Evolutionary conservation across 2,797 vertebrate genomes (phyloP).

Genomic region (Malacoctenus gilli): DNA sequence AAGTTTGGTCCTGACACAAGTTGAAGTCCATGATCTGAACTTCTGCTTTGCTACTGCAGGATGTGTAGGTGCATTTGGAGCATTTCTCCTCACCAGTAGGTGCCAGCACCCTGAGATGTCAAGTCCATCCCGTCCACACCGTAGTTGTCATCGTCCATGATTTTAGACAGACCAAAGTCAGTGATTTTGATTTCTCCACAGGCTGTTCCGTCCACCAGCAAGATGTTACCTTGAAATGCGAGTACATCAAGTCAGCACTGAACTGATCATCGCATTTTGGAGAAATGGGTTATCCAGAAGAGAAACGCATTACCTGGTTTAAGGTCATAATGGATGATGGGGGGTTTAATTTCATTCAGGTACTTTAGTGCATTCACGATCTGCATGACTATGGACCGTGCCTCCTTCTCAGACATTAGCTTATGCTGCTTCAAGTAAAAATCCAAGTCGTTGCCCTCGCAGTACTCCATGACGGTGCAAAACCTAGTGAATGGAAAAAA

Average conservation of each 20-base stretch:
- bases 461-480: constrained; percentile 99
- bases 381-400: constrained; percentile 99
- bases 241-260: constrained; percentile 1
- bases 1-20: too few species aligned
- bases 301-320: constrained; percentile 89
- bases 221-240: constrained; percentile 89
- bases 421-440: constrained; percentile 99
- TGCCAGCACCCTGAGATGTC: constrained; percentile 98
- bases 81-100: constrained; percentile 89
- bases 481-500: constrained; percentile 79
- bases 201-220: constrained; percentile 97
- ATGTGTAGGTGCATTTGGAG: neutral
- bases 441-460: constrained; percentile 99
- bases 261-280: neutral
- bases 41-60: too few species aligned
- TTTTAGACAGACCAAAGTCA: constrained; percentile 98
- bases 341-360: constrained; percentile 99
- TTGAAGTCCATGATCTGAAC: too few species aligned
- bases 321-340: constrained; percentile 99
- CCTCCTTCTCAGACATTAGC: constrained; percentile 99
- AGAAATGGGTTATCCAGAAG: neutral
- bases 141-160: constrained; percentile 99
- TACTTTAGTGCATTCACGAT: constrained; percentile 99
- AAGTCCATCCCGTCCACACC: constrained; percentile 99
- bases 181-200: constrained; percentile 99